Evolutionary conservation across 2,113 vertebrate species (phyloP).

Genomic region (Suncus etruscus): DNA sequence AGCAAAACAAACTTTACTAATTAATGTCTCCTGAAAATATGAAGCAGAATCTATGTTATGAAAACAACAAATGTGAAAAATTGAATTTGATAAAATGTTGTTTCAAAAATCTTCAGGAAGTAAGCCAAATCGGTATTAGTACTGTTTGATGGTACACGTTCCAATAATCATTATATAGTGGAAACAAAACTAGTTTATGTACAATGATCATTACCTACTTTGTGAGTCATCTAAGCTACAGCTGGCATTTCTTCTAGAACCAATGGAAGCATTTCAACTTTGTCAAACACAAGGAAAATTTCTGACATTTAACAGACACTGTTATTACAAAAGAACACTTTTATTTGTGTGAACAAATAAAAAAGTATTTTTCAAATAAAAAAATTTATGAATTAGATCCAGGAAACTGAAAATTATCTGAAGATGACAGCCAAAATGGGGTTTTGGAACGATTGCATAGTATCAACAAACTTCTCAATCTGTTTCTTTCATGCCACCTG

Average conservation of each 20-base stretch:
- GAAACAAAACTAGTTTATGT: conserved; percentile 21
- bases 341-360: conserved; percentile 50
- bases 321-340: conserved; percentile 54
- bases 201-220: not conserved
- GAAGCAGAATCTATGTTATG: conserved; percentile 13
- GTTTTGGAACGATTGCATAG: conserved; percentile 50
- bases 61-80: conserved; percentile 28
- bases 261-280: conserved; percentile 21
- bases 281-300: conserved; percentile 35
- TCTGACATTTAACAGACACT: conserved; percentile 50
- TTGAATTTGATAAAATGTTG: not conserved
- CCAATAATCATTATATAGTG: not conserved
- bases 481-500: conserved; percentile 65
- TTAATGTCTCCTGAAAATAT: not conserved
- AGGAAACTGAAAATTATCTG: conserved; percentile 54
- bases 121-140: not conserved
- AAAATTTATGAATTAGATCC: conserved; percentile 20
- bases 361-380: conserved; percentile 64
- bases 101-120: conserved; percentile 41
- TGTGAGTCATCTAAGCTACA: conserved; percentile 30
- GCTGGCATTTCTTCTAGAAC: conserved; percentile 25
- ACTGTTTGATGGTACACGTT: not conserved
- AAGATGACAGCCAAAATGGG: conserved; percentile 33
- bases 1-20: not conserved
- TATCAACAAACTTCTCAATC: conserved; percentile 60